Base-by-base conservation (phyloP, 2,888 invertebrate species). In the Hyppa rectilinea region DNA sequence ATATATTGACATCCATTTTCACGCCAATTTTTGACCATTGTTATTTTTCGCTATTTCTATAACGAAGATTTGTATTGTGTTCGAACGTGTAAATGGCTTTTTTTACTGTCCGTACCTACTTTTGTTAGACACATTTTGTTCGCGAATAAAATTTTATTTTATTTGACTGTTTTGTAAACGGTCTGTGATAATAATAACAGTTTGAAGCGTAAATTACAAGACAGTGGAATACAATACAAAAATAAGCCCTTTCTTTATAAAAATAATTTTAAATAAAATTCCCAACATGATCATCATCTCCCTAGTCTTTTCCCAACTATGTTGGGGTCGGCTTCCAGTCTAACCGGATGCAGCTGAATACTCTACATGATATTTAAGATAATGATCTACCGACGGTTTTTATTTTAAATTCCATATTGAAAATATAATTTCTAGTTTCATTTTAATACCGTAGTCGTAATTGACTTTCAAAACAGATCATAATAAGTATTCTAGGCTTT, bases 41-140 rank as follows among this genome's bases (percentile, higher is more conserved):
- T 75, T 65, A 58, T 79, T 67, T 56, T 60, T 26, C 43, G 31
- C 36, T 36, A 60, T 53, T 52, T 63, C 53, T 73, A 65, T 74
- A 63, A 45, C 31, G 23, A 71, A 49, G 9, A 65, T 71, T 71
- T 75, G 49, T 75, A 58, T 65, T 68, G 47, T 36, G 68, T 61
- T 31, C 29, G 34, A 64, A 43, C 34, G 47, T 71, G 56, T 61
- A 58, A 68, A 63, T 40, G 52, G 26, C 17, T n/a, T 59, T 69
- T n/a, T 60, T 56, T 49, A 23, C 10, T 14, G 47, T 40, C 34
- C 43, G 5, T 64, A 40, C 7, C 6, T 26, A 26, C 4, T 53
- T 60, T 76, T 60, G 34, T 43, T 43, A 58, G n/a, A 38, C 26
- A 49, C 45, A 31, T 65, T 75, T 56, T 50, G 34, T 40, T 26